These are phyloP conservation scores for Ceramica pisi DNA, from an alignment of 2,888 invertebrate species.

Conservation along the genomic window DNA sequence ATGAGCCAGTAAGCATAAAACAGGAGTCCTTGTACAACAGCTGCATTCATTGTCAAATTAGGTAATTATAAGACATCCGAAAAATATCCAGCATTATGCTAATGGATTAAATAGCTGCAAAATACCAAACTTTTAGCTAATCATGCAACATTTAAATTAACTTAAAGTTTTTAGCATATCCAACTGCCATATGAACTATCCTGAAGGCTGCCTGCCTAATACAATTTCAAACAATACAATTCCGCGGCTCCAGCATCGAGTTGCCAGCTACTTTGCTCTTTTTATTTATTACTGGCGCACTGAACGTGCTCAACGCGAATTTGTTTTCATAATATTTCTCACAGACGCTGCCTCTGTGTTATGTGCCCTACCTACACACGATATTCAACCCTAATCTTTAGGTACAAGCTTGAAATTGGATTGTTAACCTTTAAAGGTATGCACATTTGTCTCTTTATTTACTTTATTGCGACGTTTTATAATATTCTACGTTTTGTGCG, in stretches of 20 bases:
- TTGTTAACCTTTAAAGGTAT: constrained; percentile 65
- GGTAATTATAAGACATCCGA: neutral
- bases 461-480: constrained; percentile 89
- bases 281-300: constrained; percentile 89
- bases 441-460: constrained; percentile 88
- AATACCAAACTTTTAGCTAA: constrained; percentile 24
- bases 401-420: constrained; percentile 71
- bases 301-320: constrained; percentile 90
- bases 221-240: constrained; percentile 86
- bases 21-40: too few relatives aligned
- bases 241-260: constrained; percentile 79
- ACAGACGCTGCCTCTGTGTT: constrained; percentile 77
- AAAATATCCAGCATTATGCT: constrained; percentile 9
- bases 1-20: too few relatives aligned
- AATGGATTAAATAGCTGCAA: constrained; percentile 61
- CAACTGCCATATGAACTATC: constrained; percentile 58
- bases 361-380: constrained; percentile 71
- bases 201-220: constrained; percentile 71
- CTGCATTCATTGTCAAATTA: neutral
- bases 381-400: constrained; percentile 71
- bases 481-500: constrained; percentile 87
- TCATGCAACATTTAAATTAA: constrained; percentile 34
- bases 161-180: constrained; percentile 59
- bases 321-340: constrained; percentile 91
- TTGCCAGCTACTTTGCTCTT: constrained; percentile 80